Base-by-base conservation (phyloP, 1,140 invertebrate genomes). In the Drosophila biarmipes region DNA sequence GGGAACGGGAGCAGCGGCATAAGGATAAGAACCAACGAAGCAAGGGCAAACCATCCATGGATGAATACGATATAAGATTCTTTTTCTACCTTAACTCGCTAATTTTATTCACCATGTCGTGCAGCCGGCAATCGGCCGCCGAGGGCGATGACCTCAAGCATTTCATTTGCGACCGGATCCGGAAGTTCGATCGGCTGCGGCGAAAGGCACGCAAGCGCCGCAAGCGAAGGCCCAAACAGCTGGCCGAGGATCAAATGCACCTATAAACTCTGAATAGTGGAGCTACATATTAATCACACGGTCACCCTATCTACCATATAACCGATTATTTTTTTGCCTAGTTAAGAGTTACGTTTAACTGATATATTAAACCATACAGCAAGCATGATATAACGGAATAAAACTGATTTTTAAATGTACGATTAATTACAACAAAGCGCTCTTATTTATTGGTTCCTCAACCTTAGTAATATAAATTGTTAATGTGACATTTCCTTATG, bases 61-160 rank as follows among this genome's bases (percentile, higher is more conserved):
- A 71, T 17, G 78, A 81, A 15, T 80, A 80, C 78, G 86, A 85
- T 69, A 76, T 91, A 75, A 81, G 84, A 78, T 87, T 91, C 78
- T 91, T 91, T 90, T 89, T 91, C 55, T 91, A 91, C 66, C 49
- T 91, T 81, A 91, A 91, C 55, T 90, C 90, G 52, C 73, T 91
- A 71, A 90, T 91, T 27, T 43, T 91, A 73, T 78, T 91, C 49
- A 82, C 75, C 14, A 81, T 91, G 61, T 86, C 86, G 21, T 86
- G 86, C 53, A 64, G 59, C n/a, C 80, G 74, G 6, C 76, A 87
- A 49, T 79, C 79, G 29, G 48, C 48, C 29, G 48, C 48, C 21
- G 82, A 91, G 31, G 71, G 78, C 74, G 80, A 89, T 59, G 82
- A 91, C 34, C 58, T 91, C 8, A 91, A 91, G 63, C 66, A 90